phyloP scores from a whole-genome alignment of 2,797 vertebrate genomes.

The Onychomys arenicola region DNA sequence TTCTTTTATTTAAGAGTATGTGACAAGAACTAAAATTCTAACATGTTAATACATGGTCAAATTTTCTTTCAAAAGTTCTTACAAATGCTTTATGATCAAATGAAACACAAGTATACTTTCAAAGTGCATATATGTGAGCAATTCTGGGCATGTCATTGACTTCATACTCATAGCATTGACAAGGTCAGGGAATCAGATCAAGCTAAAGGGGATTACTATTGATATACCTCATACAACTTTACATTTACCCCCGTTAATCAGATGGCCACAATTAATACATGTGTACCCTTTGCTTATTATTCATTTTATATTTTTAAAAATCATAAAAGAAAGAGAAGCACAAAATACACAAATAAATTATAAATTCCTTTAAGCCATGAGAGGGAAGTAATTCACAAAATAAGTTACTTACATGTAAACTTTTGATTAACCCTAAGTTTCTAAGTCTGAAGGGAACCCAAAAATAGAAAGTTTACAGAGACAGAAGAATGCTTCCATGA shows the following conservation, averaged over 20 bases:
- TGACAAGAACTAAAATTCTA: not conserved
- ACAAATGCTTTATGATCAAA: not conserved
- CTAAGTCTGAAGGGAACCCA: not conserved
- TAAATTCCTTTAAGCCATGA: not conserved
- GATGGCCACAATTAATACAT: not conserved
- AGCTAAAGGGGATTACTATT: not conserved
- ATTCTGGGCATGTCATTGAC: conserved; percentile 1
- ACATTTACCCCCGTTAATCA: conserved; percentile 9
- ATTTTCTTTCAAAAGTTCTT: conserved; percentile 41
- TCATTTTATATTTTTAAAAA: conserved; percentile 38
- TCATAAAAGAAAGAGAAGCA: not conserved
- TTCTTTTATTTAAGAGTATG: not conserved
- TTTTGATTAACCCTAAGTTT: conserved; percentile 39
- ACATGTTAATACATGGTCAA: not conserved
- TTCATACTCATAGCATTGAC: not conserved
- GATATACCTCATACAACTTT: not conserved
- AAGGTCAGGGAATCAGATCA: not conserved
- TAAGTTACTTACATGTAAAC: conserved; percentile 14
- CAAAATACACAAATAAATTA: not conserved
- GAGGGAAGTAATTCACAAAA: not conserved
- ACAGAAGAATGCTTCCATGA: conserved; percentile 2
- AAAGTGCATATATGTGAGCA: not conserved
- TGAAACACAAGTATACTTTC: not conserved
- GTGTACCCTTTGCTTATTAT: not conserved
- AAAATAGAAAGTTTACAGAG: not conserved